Evolutionary conservation across 2,113 vertebrate species (phyloP).

Genomic region (Myiopsitta monachus): DNA sequence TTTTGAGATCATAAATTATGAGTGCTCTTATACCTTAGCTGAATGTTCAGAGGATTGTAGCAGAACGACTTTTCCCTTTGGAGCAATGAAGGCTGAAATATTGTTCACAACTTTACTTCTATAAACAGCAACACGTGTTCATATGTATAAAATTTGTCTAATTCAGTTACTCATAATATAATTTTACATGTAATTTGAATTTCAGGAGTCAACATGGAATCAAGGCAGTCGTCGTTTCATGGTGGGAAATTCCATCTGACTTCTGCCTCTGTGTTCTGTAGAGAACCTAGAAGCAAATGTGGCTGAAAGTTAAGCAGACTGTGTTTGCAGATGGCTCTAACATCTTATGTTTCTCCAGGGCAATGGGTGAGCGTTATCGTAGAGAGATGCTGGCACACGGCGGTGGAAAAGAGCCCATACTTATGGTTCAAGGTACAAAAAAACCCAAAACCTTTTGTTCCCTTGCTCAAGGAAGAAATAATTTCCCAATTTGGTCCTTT

Average conservation of each 20-base stretch:
- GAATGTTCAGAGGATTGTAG: background rate
- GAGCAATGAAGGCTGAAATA: background rate
- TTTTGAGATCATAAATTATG: background rate
- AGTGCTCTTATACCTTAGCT: background rate
- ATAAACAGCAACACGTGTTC: background rate
- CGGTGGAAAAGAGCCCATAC: constrained; percentile 90
- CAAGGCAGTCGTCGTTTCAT: background rate
- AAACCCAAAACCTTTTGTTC: background rate
- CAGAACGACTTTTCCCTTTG: background rate
- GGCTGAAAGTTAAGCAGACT: background rate
- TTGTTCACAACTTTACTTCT: background rate
- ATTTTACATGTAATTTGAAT: constrained; percentile 6
- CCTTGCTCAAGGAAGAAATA: background rate
- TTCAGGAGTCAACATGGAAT: background rate
- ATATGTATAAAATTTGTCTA: background rate
- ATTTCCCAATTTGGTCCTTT: background rate
- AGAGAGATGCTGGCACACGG: constrained; percentile 94
- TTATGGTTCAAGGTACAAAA: constrained; percentile 92
- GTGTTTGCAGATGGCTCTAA: constrained; percentile 62
- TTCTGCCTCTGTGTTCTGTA: background rate
- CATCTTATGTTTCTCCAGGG: constrained; percentile 75
- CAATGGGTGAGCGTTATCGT: constrained; percentile 92
- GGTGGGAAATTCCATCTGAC: background rate
- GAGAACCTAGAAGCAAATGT: background rate
- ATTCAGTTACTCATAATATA: background rate